These are phyloP conservation scores for Pandion haliaetus DNA, from an alignment of 2,113 vertebrate genomes.

Conservation along the genomic window DNA sequence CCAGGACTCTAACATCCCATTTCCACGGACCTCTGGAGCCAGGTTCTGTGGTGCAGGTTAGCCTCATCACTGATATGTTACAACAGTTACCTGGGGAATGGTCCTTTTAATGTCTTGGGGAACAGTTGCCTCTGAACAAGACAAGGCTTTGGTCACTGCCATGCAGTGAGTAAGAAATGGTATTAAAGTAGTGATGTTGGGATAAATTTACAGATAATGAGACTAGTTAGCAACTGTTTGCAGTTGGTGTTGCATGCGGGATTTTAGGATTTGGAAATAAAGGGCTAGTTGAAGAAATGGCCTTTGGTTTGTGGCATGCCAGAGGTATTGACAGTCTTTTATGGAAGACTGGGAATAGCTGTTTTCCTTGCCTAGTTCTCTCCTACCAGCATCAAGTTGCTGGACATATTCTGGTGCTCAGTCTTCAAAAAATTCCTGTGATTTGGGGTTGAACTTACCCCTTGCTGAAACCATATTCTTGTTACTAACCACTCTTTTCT, in stretches of 20 bases:
- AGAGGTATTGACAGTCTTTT: not conserved
- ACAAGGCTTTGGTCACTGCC: not conserved
- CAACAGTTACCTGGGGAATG: not conserved
- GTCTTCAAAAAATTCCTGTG: not conserved
- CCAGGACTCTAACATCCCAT: conserved; percentile 98
- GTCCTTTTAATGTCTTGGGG: not conserved
- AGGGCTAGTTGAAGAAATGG: not conserved
- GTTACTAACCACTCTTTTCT: not conserved
- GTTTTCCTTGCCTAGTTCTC: not conserved
- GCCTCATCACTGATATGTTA: not conserved
- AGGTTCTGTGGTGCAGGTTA: conserved; percentile 94
- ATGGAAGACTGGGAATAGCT: not conserved
- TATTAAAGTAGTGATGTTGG: not conserved
- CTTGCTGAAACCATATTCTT: not conserved
- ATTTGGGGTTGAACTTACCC: not conserved
- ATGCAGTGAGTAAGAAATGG: not conserved
- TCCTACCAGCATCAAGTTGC: not conserved
- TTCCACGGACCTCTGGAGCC: conserved; percentile 96
- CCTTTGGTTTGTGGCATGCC: not conserved
- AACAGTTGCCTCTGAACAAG: not conserved
- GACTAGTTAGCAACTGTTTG: not conserved
- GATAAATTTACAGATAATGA: not conserved
- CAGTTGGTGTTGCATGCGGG: not conserved
- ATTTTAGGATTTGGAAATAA: not conserved
- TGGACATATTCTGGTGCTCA: not conserved